A percentile compares a stretch with the other conserved stretches of the same genome.
These are phyloP conservation scores for Cyphomyrus plagiostoma DNA, from an alignment of 2,113 vertebrate genomes.

Conservation along the genomic window DNA sequence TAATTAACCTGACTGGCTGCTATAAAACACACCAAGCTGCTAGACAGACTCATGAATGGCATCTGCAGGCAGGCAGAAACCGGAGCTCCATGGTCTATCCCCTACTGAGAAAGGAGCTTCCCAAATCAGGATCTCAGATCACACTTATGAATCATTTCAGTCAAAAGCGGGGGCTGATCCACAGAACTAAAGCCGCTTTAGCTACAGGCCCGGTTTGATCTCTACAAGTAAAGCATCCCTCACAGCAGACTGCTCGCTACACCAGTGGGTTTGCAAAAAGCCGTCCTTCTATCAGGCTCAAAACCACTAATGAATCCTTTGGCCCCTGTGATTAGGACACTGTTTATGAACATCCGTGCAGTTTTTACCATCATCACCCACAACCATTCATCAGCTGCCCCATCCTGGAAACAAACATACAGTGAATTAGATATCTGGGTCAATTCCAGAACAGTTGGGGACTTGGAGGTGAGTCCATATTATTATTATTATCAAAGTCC, in stretches of 20 bases:
- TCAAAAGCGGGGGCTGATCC: neutral
- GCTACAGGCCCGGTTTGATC: neutral
- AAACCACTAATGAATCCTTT: neutral
- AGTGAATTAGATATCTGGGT: neutral
- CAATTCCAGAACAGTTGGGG: neutral
- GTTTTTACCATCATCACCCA: neutral
- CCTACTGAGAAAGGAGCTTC: neutral
- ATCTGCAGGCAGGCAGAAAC: neutral
- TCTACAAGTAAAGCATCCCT: neutral
- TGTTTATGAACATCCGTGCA: neutral
- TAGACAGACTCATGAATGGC: neutral
- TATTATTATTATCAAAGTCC: neutral
- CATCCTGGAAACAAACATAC: neutral
- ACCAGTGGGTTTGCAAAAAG: neutral
- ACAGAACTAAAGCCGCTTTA: neutral
- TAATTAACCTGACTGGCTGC: neutral
- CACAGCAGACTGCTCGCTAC: neutral
- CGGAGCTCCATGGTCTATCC: neutral
- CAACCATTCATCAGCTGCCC: neutral
- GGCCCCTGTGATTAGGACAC: neutral
- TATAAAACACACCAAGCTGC: neutral
- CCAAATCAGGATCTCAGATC: neutral
- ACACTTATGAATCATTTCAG: neutral
- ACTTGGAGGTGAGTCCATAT: neutral
- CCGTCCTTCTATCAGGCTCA: neutral